Base-by-base conservation (phyloP, 1,140 invertebrate genomes). In the Drosophila athabasca region DNA sequence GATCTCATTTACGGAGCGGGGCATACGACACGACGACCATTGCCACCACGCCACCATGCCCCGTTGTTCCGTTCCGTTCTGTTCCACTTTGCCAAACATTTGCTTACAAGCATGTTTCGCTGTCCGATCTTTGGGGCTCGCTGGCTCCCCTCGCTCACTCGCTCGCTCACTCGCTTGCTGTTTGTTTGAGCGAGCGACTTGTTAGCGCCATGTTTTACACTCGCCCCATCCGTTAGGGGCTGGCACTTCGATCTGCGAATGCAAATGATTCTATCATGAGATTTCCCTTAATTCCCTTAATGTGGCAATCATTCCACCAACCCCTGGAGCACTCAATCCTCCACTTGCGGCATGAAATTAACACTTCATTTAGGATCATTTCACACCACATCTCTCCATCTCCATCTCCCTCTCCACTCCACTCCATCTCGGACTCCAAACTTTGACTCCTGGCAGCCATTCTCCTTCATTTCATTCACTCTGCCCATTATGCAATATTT, bases 101-200 rank as follows among this genome's bases (percentile, higher is more conserved):
- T 85, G 81, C 81, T 85, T 85, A 85, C 81, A 85, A 85, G 77
- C 81, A 87, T 85, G 81, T 85, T 85, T 85, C 61, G 81, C 65
- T 85, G 81, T 74, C 69, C 61, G 52, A 60, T 64, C 70, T 26
- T 74, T 73, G 65, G 53, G 61, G 60, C 41, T 45, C 22, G 3
- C 22, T 24, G 4, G 24, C 24, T 26, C 5, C 24, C 0, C 4
- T 26, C 24, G 24, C 24, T 26, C 24, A 5, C 24, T 26, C 24
- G 4, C 24, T 24, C 3, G 24, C 24, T 24, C 22, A 4, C 22
- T 24, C 3, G 5, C 24, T 24, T 7, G 29, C 29, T 31, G 29
- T 31, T 31, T 31, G 29, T 8, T 31, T 3, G 35, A 1, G 9
- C 31, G 8, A 35, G 31, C 66, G 66, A 69, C 66, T 69, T 69